phyloP scores from a whole-genome alignment of 2,888 invertebrate genomes.

The Pristionchus maxplancki region DNA sequence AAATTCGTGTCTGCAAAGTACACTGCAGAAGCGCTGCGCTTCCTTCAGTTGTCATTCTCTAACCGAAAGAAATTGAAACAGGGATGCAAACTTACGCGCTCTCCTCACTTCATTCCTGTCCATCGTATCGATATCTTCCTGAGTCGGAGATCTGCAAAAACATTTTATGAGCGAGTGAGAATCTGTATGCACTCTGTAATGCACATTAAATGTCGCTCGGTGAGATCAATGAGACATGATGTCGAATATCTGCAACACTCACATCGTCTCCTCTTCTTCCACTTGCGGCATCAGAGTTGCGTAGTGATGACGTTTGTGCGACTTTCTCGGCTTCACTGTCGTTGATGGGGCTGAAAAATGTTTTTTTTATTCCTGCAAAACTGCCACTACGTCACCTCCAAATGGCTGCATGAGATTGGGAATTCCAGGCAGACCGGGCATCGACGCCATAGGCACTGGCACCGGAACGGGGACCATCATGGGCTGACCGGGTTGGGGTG shows the following conservation, averaged over 20 bases:
- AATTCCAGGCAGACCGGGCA: background rate
- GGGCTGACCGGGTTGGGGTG: background rate
- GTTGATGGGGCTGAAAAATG: slow-evolving; percentile 19
- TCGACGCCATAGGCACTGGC: background rate
- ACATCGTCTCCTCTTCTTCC: background rate
- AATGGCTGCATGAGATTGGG: slow-evolving; percentile 32
- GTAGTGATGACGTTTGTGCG: background rate
- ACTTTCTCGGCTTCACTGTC: background rate
- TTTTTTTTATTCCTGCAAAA: background rate
- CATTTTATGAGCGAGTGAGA: background rate
- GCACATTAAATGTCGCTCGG: too few species aligned
- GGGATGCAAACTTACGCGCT: slow-evolving; percentile 28
- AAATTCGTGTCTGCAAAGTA: too few species aligned
- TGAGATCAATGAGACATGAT: too few species aligned
- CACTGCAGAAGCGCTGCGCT: too few species aligned
- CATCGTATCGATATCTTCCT: slow-evolving; percentile 19
- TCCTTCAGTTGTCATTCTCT: too few species aligned
- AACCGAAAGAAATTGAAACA: background rate
- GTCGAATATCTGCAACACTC: too few species aligned
- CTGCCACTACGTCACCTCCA: background rate
- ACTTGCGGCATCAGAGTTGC: slow-evolving; percentile 29
- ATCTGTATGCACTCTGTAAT: background rate
- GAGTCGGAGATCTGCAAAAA: background rate
- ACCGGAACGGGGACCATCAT: slow-evolving; percentile 46
- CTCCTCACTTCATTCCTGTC: slow-evolving; percentile 43